Evolutionary conservation across 2,888 invertebrate species (phyloP), one percentile per base, ranked within the genome.

Genomic region (Ctenicera cuprea): DNA sequence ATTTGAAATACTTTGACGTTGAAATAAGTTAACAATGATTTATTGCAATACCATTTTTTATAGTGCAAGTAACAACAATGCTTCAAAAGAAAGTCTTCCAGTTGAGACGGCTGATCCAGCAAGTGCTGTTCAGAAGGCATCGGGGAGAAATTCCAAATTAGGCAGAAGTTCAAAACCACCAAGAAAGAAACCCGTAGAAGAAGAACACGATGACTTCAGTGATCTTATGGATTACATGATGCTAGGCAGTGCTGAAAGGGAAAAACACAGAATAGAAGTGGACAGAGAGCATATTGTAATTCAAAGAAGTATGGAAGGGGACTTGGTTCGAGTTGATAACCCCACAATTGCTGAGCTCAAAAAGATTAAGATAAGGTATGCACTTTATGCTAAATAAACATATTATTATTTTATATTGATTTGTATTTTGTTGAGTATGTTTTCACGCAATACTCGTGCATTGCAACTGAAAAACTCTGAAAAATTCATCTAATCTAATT

Each of bases 281-380:
- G 90, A 90, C 30, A 87, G 90, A 78, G 82, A 87, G 16, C 89
- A 90, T 41, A 86, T 88, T 33, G 88, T 89, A 12, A 83, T 89
- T 45, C 83, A 87, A 71, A 87, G 87, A 74, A 87, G 86, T 73
- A 87, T 88, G 57, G 90, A 91, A 78, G 88, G 90, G 52, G 90
- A 91, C 73, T 86, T 89, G 18, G 77, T 88, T 73, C 85, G 89
- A 66, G 87, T 88, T 0, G 90, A 91, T 75, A 94, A 94, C 85
- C 94, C 94, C 0, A 92, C 92, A 3, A 88, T 95, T 72, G 93
- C 90, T 0, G 92, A 94, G 80, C 86, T 94, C 86, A 91, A 92
- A 82, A 91, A 87, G 70, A 83, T 88, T 41, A 82, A 84, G 77
- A 80, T 86, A 52, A 86, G 87, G 89, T 90, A 81, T 87, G 88